phyloP scores from a whole-genome alignment of 2,113 vertebrate species.

The Saccopteryx leptura region DNA sequence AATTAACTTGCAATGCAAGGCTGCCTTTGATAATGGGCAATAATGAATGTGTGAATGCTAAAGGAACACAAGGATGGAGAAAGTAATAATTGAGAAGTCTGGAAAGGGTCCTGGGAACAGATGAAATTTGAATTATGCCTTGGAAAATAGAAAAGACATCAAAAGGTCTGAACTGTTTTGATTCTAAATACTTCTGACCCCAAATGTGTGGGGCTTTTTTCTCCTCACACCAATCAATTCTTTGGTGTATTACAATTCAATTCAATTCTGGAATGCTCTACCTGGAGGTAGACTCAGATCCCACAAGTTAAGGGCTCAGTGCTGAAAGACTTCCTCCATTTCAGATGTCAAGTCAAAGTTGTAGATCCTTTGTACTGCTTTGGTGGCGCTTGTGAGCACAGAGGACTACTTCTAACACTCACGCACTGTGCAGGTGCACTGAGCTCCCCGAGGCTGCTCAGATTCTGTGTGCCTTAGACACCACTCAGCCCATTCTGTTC shows the following conservation, averaged over 20 bases:
- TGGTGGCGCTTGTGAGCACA: background rate
- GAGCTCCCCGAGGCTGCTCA: background rate
- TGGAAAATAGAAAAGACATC: background rate
- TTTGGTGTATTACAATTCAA: background rate
- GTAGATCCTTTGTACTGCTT: background rate
- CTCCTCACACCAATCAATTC: background rate
- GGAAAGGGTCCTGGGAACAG: background rate
- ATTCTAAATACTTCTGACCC: background rate
- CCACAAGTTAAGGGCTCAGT: background rate
- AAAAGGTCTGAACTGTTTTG: background rate
- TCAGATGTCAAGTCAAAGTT: background rate
- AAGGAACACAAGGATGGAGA: background rate
- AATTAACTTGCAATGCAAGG: too few species aligned
- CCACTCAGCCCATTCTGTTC: background rate
- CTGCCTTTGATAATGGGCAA: background rate
- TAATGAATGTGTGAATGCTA: background rate
- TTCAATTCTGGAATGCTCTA: background rate
- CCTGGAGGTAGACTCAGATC: background rate
- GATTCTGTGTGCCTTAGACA: background rate
- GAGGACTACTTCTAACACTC: background rate
- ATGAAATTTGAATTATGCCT: background rate
- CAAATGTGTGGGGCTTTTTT: background rate
- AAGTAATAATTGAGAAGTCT: background rate
- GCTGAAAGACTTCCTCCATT: too few species aligned
- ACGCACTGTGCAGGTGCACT: fast-evolving